Conservation (phyloP, 1,140 invertebrate genomes). For the Latrodectus geometricus region DNA sequence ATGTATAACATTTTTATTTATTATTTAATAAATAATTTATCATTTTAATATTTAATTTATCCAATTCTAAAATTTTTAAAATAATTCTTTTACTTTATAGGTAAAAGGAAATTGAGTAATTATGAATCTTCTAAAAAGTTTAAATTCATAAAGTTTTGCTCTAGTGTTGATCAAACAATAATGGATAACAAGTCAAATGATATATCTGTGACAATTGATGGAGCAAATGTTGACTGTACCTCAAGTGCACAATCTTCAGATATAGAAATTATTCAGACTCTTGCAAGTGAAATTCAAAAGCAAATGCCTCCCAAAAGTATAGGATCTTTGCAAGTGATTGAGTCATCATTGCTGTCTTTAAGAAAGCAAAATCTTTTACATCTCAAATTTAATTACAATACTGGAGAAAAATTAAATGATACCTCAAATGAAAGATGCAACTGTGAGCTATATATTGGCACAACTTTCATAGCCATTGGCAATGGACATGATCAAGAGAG, state of each 20-base stretch:
- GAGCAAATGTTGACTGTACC: not conserved
- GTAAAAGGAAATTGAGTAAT: not conserved
- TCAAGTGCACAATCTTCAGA: not conserved
- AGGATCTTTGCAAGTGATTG: too few species aligned
- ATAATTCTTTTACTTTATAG: not conserved
- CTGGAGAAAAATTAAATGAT: too few species aligned
- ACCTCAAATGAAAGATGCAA: not conserved
- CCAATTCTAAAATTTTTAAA: not conserved
- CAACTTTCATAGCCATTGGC: conserved; percentile 3
- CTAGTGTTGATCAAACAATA: not conserved
- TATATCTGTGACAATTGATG: not conserved
- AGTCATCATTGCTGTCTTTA: not conserved
- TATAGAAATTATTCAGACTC: not conserved
- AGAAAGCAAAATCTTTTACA: not conserved
- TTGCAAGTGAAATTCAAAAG: not conserved
- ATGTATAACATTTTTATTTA: too few species aligned
- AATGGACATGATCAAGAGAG: not conserved
- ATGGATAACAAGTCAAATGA: not conserved
- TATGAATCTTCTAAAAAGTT: not conserved
- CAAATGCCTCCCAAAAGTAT: not conserved
- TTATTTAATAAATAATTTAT: too few species aligned
- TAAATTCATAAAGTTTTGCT: conserved; percentile 31
- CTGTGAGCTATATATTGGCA: conserved; percentile 24
- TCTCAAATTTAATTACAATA: too few species aligned
- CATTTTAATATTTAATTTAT: too few species aligned